Percentiles rank a stretch among this genome's conserved stretches.
These are phyloP conservation scores for Heliconius nattereri DNA, from an alignment of 1,140 invertebrate species.

Conservation along the genomic window DNA sequence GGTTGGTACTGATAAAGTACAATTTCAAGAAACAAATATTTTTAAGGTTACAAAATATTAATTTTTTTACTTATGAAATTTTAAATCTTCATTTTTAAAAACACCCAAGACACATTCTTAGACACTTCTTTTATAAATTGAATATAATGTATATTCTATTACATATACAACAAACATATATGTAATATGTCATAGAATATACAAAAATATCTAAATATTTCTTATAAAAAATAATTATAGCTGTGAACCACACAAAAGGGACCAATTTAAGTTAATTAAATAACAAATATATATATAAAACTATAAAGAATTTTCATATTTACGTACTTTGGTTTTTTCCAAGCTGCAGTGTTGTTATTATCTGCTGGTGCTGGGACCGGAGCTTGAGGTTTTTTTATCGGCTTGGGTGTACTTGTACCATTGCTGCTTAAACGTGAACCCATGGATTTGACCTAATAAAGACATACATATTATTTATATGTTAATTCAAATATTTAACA, in stretches of 20 bases:
- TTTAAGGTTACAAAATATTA: too few species aligned
- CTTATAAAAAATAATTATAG: not conserved
- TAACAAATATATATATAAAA: not conserved
- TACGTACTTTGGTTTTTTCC: constrained; percentile 68
- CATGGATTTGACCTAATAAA: constrained; percentile 70
- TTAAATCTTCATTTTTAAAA: too few species aligned
- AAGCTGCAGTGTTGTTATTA: constrained; percentile 63
- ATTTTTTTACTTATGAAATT: too few species aligned
- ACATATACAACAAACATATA: not conserved
- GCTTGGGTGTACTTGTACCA: constrained; percentile 41
- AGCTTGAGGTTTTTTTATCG: constrained; percentile 35
- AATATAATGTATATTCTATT: not conserved
- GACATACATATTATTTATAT: not conserved
- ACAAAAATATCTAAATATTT: not conserved
- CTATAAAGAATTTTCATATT: not conserved
- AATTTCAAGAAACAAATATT: too few species aligned
- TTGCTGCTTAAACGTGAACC: constrained; percentile 65
- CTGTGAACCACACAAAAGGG: constrained; percentile 32
- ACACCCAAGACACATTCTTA: too few species aligned
- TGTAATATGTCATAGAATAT: not conserved
- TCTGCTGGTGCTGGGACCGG: constrained; percentile 40
- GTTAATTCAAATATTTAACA: too few species aligned
- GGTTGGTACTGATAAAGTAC: too few species aligned
- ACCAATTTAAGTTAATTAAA: not conserved
- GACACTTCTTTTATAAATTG: not conserved